These are phyloP conservation scores for Dendrolimus pini DNA, from an alignment of 2,888 invertebrate genomes.

Conservation along the genomic window DNA sequence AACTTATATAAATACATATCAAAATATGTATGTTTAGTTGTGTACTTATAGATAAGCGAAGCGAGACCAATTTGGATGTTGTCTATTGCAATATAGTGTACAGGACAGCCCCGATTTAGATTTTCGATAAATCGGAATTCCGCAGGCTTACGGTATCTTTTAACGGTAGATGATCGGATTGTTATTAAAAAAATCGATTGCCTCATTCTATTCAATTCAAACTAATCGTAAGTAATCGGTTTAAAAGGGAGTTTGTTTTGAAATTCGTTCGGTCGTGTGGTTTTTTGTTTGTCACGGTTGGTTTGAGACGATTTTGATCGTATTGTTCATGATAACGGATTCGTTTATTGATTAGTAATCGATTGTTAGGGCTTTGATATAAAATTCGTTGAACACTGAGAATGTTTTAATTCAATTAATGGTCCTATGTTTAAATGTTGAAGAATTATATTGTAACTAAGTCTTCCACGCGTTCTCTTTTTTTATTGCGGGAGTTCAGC, in stretches of 20 bases:
- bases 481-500: no score
- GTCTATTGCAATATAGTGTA: slow-evolving; percentile 1
- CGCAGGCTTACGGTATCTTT: slow-evolving; percentile 55
- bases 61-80: background rate
- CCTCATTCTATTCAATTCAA: slow-evolving; percentile 42
- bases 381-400: no score
- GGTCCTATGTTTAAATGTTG: no score
- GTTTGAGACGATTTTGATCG: slow-evolving; percentile 30
- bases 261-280: slow-evolving; percentile 19
- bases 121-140: slow-evolving; percentile 53
- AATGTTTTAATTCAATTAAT: no score
- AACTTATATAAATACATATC: no score
- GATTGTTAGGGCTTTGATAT: slow-evolving; percentile 1
- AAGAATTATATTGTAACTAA: no score
- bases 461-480: no score
- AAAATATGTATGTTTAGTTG: no score
- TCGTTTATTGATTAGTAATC: slow-evolving; percentile 18
- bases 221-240: slow-evolving; percentile 58
- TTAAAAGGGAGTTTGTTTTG: slow-evolving; percentile 46
- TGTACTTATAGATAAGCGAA: background rate
- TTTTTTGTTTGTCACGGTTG: slow-evolving; percentile 33
- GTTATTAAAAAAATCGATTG: slow-evolving; percentile 43
- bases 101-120: slow-evolving; percentile 30
- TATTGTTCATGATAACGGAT: slow-evolving; percentile 17
- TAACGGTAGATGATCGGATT: slow-evolving; percentile 64